Percentiles rank a stretch among this genome's conserved stretches.
Conservation (phyloP, 2,113 vertebrate species). For the Rynchops niger region DNA sequence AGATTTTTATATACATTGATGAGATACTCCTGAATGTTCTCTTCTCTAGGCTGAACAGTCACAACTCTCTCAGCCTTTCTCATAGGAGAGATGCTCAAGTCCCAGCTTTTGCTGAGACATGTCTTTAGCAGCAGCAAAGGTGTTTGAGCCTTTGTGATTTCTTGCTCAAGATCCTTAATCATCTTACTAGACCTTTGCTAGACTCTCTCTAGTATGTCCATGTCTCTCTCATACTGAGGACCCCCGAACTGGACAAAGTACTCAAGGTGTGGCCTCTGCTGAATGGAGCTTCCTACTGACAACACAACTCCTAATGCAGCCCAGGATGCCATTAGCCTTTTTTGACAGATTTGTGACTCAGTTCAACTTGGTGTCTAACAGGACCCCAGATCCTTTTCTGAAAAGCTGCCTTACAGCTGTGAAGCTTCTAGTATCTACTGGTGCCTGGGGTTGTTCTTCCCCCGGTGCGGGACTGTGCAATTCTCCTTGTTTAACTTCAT, state of each 20-base stretch:
- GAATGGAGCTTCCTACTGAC: background rate
- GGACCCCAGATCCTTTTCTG: background rate
- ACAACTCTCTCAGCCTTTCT: background rate
- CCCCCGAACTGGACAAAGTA: background rate
- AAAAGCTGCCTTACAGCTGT: background rate
- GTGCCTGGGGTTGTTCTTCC: background rate
- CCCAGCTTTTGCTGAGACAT: background rate
- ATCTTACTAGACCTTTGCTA: background rate
- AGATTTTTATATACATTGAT: background rate
- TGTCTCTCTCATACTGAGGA: background rate
- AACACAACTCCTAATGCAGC: background rate
- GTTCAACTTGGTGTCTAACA: background rate
- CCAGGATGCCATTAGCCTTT: too few species aligned
- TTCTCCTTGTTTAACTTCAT: background rate
- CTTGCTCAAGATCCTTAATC: background rate
- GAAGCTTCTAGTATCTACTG: accelerated
- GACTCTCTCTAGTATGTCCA: background rate
- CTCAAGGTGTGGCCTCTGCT: background rate
- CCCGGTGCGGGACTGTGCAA: background rate
- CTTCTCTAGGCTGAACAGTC: background rate
- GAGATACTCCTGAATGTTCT: background rate
- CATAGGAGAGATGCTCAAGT: background rate
- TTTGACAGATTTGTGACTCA: background rate
- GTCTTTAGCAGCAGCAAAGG: background rate
- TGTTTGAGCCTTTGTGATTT: background rate